Evolutionary conservation across 2,797 vertebrate species (phyloP).

Genomic region (Notolepis coatsorum): DNA sequence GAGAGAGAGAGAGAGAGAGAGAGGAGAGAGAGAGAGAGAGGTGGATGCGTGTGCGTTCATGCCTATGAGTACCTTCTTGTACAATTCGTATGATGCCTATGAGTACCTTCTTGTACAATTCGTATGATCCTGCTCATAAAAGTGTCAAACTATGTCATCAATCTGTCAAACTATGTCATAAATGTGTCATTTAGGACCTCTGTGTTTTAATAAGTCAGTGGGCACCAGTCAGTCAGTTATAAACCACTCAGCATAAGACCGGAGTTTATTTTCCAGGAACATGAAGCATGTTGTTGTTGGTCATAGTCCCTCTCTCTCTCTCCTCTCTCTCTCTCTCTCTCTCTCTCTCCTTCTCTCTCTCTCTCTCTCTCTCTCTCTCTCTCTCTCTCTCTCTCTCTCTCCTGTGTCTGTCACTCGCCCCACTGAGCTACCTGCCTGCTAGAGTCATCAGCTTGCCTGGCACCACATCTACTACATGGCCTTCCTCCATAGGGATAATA

Average conservation of each 20-base stretch:
- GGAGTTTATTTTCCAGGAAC: constrained; percentile 43
- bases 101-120: too few relatives aligned
- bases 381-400: constrained; percentile 23
- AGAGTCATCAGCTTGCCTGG: constrained; percentile 66
- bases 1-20: too few relatives aligned
- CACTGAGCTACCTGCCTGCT: constrained; percentile 52
- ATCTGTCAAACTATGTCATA: too few relatives aligned
- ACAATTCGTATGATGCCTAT: too few relatives aligned
- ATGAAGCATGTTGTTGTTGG: constrained; percentile 58
- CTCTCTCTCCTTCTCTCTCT: constrained; percentile 1
- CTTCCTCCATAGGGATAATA: constrained; percentile 61
- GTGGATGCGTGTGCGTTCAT: not conserved
- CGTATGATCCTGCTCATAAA: too few relatives aligned
- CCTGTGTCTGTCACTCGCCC: constrained; percentile 31
- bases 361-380: too few relatives aligned
- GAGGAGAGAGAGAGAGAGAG: not conserved
- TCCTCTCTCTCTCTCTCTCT: constrained; percentile 32
- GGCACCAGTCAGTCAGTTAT: too few relatives aligned
- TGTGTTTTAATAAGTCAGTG: too few relatives aligned
- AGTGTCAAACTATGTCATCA: too few relatives aligned
- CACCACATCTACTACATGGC: constrained; percentile 65
- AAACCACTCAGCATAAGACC: too few relatives aligned
- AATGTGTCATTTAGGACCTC: too few relatives aligned
- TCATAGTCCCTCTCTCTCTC: constrained; percentile 23
- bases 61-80: not conserved